Evolutionary conservation across 2,888 invertebrate species (phyloP).

Genomic region (Crioceris asparagi): DNA sequence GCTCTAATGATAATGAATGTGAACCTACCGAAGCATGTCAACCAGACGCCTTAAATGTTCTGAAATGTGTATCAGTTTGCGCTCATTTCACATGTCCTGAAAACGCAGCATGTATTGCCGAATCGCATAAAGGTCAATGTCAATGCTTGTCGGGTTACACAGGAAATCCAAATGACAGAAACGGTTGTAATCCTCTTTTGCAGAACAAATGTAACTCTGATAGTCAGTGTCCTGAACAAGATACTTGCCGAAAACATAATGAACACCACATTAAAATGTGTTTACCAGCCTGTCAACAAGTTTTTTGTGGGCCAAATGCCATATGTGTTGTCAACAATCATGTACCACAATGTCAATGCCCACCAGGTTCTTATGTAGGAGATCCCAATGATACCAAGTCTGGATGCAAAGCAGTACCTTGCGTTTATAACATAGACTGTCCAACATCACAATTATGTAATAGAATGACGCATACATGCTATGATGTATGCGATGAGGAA

Average conservation of each 20-base stretch:
- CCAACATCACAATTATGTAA: slow-evolving; percentile 71
- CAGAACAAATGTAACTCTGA: slow-evolving; percentile 70
- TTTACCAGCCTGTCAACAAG: slow-evolving; percentile 63
- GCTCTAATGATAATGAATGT: slow-evolving; percentile 60
- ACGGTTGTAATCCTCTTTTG: slow-evolving; percentile 65
- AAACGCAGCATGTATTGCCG: slow-evolving; percentile 71
- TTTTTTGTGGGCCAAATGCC: slow-evolving; percentile 76
- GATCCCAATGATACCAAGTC: slow-evolving; percentile 66
- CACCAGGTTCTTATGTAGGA: slow-evolving; percentile 75
- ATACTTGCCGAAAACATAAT: slow-evolving; percentile 57
- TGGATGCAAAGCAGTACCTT: slow-evolving; percentile 72
- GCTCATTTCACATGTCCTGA: slow-evolving; percentile 72
- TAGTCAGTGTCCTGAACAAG: slow-evolving; percentile 73
- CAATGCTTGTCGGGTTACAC: slow-evolving; percentile 73
- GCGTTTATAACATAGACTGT: slow-evolving; percentile 79
- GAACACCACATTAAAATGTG: slow-evolving; percentile 53
- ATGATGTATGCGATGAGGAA: slow-evolving; percentile 68
- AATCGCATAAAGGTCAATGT: slow-evolving; percentile 65
- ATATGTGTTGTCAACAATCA: slow-evolving; percentile 84
- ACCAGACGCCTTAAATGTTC: slow-evolving; percentile 74
- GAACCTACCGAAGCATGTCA: slow-evolving; percentile 59
- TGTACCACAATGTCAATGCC: slow-evolving; percentile 81
- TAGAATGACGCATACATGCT: slow-evolving; percentile 70
- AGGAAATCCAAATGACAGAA: slow-evolving; percentile 83
- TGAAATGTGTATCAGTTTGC: slow-evolving; percentile 72